These are phyloP conservation scores for Paramormyrops hopkinsi DNA, from an alignment of 2,797 vertebrate genomes.

Conservation along the genomic window DNA sequence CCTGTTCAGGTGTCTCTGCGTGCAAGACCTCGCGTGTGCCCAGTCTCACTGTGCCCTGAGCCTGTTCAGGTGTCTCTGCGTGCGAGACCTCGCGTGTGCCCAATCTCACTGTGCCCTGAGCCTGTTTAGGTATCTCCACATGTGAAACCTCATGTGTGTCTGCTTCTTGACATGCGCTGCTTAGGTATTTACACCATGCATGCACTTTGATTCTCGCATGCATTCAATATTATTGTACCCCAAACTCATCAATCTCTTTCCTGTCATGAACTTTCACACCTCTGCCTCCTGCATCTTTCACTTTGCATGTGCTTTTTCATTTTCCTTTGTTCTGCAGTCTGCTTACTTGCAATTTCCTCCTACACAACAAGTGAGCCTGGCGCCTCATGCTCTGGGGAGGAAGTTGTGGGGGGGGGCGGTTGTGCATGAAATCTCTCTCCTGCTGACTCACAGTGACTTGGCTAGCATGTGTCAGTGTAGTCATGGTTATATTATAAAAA, in stretches of 20 bases:
- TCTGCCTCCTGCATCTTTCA: background rate
- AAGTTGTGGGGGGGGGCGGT: background rate
- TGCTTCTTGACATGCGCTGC: background rate
- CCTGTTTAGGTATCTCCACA: background rate
- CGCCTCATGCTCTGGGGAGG: background rate
- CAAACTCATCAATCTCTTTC: background rate
- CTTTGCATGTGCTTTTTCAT: background rate
- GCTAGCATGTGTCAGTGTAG: background rate
- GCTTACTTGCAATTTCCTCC: constrained; percentile 14
- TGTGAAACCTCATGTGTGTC: background rate
- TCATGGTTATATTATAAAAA: background rate
- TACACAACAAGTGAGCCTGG: background rate
- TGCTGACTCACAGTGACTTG: background rate
- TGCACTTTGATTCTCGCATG: background rate
- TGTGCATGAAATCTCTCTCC: background rate
- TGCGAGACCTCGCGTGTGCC: background rate
- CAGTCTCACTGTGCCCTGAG: background rate
- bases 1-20: background rate
- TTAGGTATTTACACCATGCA: background rate
- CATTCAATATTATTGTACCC: background rate
- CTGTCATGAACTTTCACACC: background rate
- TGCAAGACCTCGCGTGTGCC: background rate
- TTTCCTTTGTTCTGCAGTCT: background rate
- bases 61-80: background rate
- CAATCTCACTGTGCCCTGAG: too few species aligned